phyloP scores from a whole-genome alignment of 2,888 invertebrate species.

The Rotaria socialis region DNA sequence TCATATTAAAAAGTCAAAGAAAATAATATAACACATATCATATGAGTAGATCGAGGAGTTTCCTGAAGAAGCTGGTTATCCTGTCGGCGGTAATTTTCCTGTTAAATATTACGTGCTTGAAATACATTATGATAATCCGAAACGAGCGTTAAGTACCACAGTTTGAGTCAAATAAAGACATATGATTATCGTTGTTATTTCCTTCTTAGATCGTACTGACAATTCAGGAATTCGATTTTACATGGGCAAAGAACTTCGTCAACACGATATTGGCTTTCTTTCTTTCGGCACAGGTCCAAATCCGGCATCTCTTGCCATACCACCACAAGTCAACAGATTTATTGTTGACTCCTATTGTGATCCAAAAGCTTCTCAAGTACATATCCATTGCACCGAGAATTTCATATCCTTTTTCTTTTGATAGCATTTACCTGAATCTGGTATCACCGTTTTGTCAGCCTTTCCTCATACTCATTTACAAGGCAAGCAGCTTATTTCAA shows the following conservation, averaged over 20 bases:
- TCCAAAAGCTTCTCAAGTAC: conserved; percentile 29
- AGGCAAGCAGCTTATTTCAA: background rate
- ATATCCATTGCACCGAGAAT: too few relatives aligned
- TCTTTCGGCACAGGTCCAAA: conserved; percentile 34
- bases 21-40: background rate
- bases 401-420: too few relatives aligned
- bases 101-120: conserved; percentile 39
- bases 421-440: conserved; percentile 5
- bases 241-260: conserved; percentile 26
- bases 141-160: background rate
- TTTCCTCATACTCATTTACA: background rate
- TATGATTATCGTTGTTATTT: background rate
- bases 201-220: conserved; percentile 6
- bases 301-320: conserved; percentile 26
- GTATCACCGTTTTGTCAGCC: background rate
- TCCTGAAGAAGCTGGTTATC: conserved; percentile 28
- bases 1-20: background rate
- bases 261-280: conserved; percentile 39
- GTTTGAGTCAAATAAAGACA: background rate
- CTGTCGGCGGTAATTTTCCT: conserved; percentile 40
- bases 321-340: conserved; percentile 38
- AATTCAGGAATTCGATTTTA: conserved; percentile 23
- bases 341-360: conserved; percentile 35
- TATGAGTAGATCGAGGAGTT: background rate
- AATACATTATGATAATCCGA: conserved; percentile 44